phyloP scores from a whole-genome alignment of 2,888 invertebrate genomes.

The Achlya flavicornis region DNA sequence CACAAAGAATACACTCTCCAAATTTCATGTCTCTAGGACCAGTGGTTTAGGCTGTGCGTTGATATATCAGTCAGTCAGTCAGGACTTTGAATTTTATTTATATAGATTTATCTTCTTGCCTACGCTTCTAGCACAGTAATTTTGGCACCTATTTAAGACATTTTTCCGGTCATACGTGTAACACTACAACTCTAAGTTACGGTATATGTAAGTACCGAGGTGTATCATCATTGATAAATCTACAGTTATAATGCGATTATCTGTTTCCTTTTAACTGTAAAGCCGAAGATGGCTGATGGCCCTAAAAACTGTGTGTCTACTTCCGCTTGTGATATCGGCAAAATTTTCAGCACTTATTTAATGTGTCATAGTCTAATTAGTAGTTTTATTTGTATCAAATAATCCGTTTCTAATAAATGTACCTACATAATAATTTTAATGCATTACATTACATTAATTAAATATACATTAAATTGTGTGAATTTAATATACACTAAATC shows the following conservation, averaged over 20 bases:
- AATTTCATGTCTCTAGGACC: too few species aligned
- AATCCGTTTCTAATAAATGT: too few species aligned
- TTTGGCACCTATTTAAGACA: not conserved
- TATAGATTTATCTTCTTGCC: too few species aligned
- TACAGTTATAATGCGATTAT: slow-evolving; percentile 1
- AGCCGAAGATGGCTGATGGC: not conserved
- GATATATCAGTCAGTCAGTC: too few species aligned
- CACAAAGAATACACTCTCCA: too few species aligned
- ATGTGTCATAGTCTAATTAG: too few species aligned
- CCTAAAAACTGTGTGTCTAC: not conserved
- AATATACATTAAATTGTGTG: too few species aligned
- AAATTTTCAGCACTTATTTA: not conserved
- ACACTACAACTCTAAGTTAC: not conserved
- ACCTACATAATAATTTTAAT: too few species aligned
- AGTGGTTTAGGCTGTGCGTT: too few species aligned
- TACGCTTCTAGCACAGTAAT: not conserved
- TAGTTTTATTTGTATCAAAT: not conserved
- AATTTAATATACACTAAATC: too few species aligned
- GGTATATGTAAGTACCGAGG: not conserved
- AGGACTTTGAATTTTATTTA: too few species aligned
- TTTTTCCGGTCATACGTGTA: not conserved
- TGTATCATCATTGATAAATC: not conserved
- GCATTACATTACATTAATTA: too few species aligned
- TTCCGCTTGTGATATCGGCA: not conserved
- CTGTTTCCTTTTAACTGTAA: slow-evolving; percentile 1